Evolutionary conservation across 2,113 vertebrate genomes (phyloP), one percentile per base, ranked within the genome.

Genomic region (Erinaceus europaeus): DNA sequence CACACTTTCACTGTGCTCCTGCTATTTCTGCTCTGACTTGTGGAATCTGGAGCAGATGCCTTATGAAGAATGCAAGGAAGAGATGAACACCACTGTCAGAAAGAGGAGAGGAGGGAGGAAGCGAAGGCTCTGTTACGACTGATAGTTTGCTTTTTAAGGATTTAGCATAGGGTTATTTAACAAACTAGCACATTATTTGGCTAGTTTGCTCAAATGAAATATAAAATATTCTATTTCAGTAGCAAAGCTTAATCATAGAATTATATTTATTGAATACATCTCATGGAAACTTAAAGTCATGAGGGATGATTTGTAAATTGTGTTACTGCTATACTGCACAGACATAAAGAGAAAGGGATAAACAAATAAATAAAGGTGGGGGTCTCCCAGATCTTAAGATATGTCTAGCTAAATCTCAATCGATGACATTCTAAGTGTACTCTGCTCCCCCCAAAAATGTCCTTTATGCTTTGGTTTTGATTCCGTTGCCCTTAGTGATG

Each of bases 171-270:
- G 21, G 68, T 61, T 38, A 69, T 44, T 84, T 81, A 83, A 50
- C 65, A 69, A 84, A 61, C 3, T 64, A 40, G 17, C 32, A 25
- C 34, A 62, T 64, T 62, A 57, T 74, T 73, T 84, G 10, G 53
- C 3, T 79, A 55, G 27, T 71, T 20, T 12, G 10, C 61, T 20
- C 42, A 74, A 75, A 65, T 55, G 84, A 44, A 2, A 74, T 78
- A 44, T 74, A n/a, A 89, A 82, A 64, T 85, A 77, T 36, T 78
- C 25, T 48, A 23, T 73, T 65, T 85, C 21, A 79, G 71, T 12
- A 83, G 59, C 77, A 91, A 72, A 82, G 0, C 8, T 86, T 85
- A 2, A 48, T 82, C 6, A 76, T 42, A 5, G 13, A 68, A 42
- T 57, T 71, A 12, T 71, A 40, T 72, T 76, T 68, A 40, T n/a